Evolutionary conservation across 1,140 invertebrate species (phyloP), one percentile per base, ranked within the genome.

Genomic region (Nixonia krombeini): DNA sequence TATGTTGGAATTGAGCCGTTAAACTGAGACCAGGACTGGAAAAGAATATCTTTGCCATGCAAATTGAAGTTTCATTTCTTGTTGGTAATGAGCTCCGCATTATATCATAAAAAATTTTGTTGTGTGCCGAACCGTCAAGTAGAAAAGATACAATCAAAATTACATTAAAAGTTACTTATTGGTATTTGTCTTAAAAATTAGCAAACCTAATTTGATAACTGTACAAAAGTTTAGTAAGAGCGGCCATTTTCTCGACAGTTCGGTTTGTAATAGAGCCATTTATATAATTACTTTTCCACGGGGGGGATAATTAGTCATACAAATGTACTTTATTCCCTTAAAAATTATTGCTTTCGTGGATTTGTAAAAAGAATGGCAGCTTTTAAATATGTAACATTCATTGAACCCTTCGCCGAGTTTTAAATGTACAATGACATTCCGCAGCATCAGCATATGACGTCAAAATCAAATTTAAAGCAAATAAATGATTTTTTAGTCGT

Each of bases 1-100:
- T 85, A 78, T 33, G 80, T 85, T 29, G 81, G 81, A 23, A 73
- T 84, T 47, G 78, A 78, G 67, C 76, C 81, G 29, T 49, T 85
- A 17, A 85, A 85, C 73, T 85, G 76, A 75, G 67, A 46, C 41
- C 47, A 57, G 47, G 52, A 57, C 58, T 56, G 51, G n/a, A n/a
- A n/a, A n/a, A n/a, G 46, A 57, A 52, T n/a, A 42, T 33, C 28
- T n/a, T n/a, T n/a, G n/a, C n/a, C n/a, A n/a, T n/a, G n/a, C n/a
- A n/a, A n/a, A 38, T 49, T 53, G 55, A 69, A 37, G 51, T 59
- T 59, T 53, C 12, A 37, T 59, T 58, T 44, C 40, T 59, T 59
- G 38, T 53, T 38, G 17, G 37, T 46, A 42, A 62, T 42, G 55
- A 58, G 21, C 15, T 58, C 51, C 38, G 35, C 55, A 69, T 49